Evolutionary conservation across 2,113 vertebrate genomes (phyloP).

Genomic region (Electrona antarctica): DNA sequence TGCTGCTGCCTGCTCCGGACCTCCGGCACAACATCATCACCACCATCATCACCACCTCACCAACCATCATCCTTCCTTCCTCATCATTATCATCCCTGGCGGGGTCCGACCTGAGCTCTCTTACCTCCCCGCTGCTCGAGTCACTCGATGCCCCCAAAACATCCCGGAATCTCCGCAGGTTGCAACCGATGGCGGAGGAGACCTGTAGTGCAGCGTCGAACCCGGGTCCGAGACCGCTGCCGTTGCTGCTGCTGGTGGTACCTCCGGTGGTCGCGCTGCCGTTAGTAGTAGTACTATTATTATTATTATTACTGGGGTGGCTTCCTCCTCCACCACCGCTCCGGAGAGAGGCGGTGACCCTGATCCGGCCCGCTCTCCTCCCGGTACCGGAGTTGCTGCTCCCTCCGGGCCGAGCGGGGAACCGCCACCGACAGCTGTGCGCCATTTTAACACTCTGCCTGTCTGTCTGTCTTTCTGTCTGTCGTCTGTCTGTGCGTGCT

Average conservation of each 20-base stretch:
- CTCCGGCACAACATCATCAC: too few relatives aligned
- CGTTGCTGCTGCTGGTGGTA: constrained; percentile 16
- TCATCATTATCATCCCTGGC: neutral
- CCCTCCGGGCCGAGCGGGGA: constrained; percentile 98
- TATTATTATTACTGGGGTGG: constrained; percentile 59
- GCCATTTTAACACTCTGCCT: constrained; percentile 94
- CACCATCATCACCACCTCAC: too few relatives aligned
- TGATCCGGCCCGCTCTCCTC: constrained; percentile 88
- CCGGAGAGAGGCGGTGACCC: constrained; percentile 85
- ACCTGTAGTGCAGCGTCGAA: constrained; percentile 96
- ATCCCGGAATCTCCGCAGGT: constrained; percentile 96
- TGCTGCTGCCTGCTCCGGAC: too few relatives aligned
- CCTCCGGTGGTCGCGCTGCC: too few relatives aligned
- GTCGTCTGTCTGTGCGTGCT: too few relatives aligned
- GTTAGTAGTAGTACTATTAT: too few relatives aligned
- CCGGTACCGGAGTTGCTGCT: constrained; percentile 89
- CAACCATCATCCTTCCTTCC: too few relatives aligned
- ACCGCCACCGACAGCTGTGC: constrained; percentile 99
- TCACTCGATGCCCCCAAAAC: constrained; percentile 93
- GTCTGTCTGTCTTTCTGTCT: constrained; percentile 63
- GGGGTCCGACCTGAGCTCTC: constrained; percentile 34
- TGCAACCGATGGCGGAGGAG: constrained; percentile 91
- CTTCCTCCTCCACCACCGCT: constrained; percentile 64
- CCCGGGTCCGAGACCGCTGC: constrained; percentile 85
- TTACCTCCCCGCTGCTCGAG: constrained; percentile 93